Conservation (phyloP, 1,140 invertebrate species). For the Apis mellifera region DNA sequence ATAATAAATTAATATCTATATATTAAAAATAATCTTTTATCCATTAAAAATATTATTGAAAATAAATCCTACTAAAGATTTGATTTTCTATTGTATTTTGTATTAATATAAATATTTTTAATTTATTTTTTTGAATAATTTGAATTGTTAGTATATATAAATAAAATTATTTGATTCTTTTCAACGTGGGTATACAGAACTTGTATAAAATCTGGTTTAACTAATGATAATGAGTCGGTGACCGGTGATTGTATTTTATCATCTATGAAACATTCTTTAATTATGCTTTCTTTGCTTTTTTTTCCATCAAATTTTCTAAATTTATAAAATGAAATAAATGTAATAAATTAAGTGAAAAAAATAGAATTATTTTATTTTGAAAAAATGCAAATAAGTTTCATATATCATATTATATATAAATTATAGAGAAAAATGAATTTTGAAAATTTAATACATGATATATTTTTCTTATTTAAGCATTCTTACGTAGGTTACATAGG, state of each 20-base stretch:
- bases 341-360: background rate
- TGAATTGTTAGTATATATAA: background rate
- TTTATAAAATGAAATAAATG: background rate
- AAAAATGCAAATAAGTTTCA: background rate
- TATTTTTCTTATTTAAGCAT: background rate
- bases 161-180: background rate
- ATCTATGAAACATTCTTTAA: background rate
- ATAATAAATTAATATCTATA: background rate
- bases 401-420: background rate
- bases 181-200: background rate
- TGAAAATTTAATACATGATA: background rate
- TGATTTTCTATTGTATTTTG: background rate
- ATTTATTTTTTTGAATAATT: background rate
- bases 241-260: background rate
- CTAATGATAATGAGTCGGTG: constrained; percentile 7
- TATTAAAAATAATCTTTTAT: background rate
- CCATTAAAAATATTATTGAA: background rate
- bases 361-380: background rate
- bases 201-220: background rate
- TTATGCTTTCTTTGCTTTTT: background rate
- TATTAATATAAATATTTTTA: too few species aligned
- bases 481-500: background rate
- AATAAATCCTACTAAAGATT: background rate
- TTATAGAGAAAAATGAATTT: background rate
- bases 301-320: background rate